Base-by-base conservation (phyloP, 2,113 vertebrate species). In the Acinonyx jubatus region DNA sequence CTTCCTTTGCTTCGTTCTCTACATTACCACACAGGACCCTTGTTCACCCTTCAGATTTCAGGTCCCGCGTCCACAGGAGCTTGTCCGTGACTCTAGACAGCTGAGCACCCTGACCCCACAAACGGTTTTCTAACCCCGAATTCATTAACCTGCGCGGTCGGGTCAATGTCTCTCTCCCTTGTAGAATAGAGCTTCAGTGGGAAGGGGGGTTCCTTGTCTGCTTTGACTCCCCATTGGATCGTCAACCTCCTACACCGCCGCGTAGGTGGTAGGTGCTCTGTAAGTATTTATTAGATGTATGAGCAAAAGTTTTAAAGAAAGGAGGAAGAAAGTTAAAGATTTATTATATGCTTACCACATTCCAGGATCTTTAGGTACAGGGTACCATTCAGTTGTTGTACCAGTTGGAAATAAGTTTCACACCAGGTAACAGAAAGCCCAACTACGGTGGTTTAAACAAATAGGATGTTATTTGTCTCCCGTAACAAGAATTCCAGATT, bases 181-280 rank as follows among this genome's bases (percentile, higher is more conserved):
- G 23, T 36, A 41, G 55, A 55, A 14, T 80, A 50, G 23, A 76
- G 50, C 31, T 87, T 25, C 68, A 4, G 0, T 12, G 25, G n/a
- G 52, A 18, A 18, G 52, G 71, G 68, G 74, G 38, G 45, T 7
- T 23, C 7, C 65, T 50, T 45, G 73, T 50, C 41, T 52, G 33
- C 14, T 61, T n/a, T 36, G 18, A 23, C 8, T 38, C 15, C 23
- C 21, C 23, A 5, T 3, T 31, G 11, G 52, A 50, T 68, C 71
- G 1, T 65, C 36, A 36, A 36, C 21, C 52, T 38, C 15, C 5
- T 9, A n/a, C 0, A 2, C 27, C 2, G 3, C 82, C 0, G 0
- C n/a, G 18, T 27, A 3, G 23, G 48, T 9, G 16, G 36, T 19
- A 33, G 41, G 84, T 69, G 10, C 52, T 82, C 27, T 69, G 38